Conservation (phyloP, 2,113 vertebrate species). For the Gasterosteus aculeatus region DNA sequence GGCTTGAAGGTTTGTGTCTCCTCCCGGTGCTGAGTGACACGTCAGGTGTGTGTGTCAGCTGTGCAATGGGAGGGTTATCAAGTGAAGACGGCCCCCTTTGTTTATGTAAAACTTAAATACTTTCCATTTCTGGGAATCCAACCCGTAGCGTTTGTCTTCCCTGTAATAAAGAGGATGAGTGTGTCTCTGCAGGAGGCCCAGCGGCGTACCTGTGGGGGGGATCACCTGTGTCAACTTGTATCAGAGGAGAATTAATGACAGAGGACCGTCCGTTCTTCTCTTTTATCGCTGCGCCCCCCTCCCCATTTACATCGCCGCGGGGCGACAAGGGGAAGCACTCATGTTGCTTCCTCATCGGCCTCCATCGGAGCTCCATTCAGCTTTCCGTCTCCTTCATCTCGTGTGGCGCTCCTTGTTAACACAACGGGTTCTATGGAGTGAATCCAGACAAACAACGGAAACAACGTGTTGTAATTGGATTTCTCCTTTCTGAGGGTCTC, state of each 20-base stretch:
- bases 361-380: neutral
- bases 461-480: too few species aligned
- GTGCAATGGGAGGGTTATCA: neutral
- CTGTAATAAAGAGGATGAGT: conserved; percentile 23
- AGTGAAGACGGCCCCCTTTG: neutral
- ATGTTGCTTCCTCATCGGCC: conserved; percentile 16
- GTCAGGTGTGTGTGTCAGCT: neutral
- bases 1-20: neutral
- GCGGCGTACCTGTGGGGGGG: conserved; percentile 30
- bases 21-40: neutral
- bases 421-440: neutral
- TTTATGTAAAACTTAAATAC: conserved; percentile 42
- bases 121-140: conserved; percentile 48
- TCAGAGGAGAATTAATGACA: conserved; percentile 41
- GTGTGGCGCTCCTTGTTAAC: neutral
- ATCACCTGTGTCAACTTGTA: conserved; percentile 60
- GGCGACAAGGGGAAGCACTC: conserved; percentile 24
- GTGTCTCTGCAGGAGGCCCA: conserved; percentile 38
- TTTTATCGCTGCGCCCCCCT: conserved; percentile 12
- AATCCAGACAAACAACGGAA: neutral
- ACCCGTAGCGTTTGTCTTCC: neutral
- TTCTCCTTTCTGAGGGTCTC: neutral
- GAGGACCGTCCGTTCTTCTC: conserved; percentile 4
- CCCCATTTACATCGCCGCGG: neutral
- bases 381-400: neutral